Base-by-base conservation (phyloP, 64 coral and sea anemone species). In the Cladopsammia gracilis region DNA sequence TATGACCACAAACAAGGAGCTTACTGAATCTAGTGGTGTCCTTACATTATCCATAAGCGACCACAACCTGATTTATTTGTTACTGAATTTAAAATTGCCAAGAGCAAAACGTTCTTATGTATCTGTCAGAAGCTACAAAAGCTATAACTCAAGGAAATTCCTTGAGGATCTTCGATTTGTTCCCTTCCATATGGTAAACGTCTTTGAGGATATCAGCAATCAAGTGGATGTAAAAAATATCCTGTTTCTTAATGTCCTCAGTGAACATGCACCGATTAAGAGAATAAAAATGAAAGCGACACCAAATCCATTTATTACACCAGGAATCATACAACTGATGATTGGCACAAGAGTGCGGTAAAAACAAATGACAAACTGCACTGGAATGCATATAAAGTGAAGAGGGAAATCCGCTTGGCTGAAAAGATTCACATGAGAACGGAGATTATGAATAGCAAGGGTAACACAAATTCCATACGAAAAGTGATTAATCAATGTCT, bases 101-200 rank as follows among this genome's bases (percentile, higher is more conserved):
- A 75, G 72, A 48, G 72, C 45, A 10, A 75, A 48, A 47, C 72
- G 2, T 75, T 75, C 72, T 75, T 75, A 75, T 48, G 72, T 75
- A 18, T 68, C 64, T 68, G 20, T 68, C 6, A 68, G 2, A 14
- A 74, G 71, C 71, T 74, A 44, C 25, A 74, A 74, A 74, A 48
- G 43, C 7, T 74, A 48, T 22, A 74, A 44, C 25, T 8, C 25
- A 13, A 74, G 0, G 18, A 74, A 74, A 45, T 74, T 74, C 44
- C 71, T 45, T 45, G 71, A 74, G 71, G 71, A 74, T 48, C 71
- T 74, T 48, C 71, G 43, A 46, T 15, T 74, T 9, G 25, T 46
- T 74, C 71, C 71, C 43, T 74, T 74, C 43, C 71, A 44, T 15
- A 74, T 74, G 71, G 71, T 74, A 44, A 74, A 74, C 71, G 2